A percentile compares a stretch with the other conserved stretches of the same genome.
These are phyloP conservation scores for Taenaris catops DNA, from an alignment of 2,888 invertebrate genomes.

Conservation along the genomic window DNA sequence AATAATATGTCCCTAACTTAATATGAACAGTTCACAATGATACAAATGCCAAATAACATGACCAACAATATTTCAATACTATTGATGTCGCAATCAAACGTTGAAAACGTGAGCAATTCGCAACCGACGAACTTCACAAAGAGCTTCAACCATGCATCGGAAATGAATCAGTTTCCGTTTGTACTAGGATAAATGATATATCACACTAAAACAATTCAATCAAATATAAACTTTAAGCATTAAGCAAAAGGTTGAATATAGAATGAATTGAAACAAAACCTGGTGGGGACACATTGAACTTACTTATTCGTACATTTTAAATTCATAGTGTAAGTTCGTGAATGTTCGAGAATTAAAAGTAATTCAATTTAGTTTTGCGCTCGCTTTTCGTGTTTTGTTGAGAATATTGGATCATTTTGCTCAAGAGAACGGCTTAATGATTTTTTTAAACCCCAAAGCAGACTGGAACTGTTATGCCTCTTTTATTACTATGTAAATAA, in stretches of 20 bases:
- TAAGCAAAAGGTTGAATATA: conserved; percentile 39
- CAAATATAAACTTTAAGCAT: conserved; percentile 45
- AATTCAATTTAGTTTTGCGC: conserved; percentile 33
- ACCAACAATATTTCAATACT: conserved; percentile 38
- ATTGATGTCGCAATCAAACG: conserved; percentile 74
- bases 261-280: conserved; percentile 37
- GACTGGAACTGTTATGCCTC: too few relatives aligned
- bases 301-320: conserved; percentile 45
- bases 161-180: conserved; percentile 78
- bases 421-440: too few relatives aligned
- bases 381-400: conserved; percentile 22
- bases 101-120: conserved; percentile 74
- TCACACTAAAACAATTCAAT: conserved; percentile 40
- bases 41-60: conserved; percentile 13
- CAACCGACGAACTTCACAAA: conserved; percentile 70
- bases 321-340: conserved; percentile 42
- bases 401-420: conserved; percentile 25
- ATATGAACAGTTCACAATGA: conserved; percentile 12
- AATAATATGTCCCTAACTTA: too few relatives aligned
- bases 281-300: conserved; percentile 46
- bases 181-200: conserved; percentile 67
- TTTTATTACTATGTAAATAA: too few relatives aligned
- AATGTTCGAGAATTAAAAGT: conserved; percentile 42
- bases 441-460: too few relatives aligned
- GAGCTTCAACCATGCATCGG: conserved; percentile 75